Conservation (phyloP, 2,797 vertebrate genomes). For the Platyrinchus mystaceus region DNA sequence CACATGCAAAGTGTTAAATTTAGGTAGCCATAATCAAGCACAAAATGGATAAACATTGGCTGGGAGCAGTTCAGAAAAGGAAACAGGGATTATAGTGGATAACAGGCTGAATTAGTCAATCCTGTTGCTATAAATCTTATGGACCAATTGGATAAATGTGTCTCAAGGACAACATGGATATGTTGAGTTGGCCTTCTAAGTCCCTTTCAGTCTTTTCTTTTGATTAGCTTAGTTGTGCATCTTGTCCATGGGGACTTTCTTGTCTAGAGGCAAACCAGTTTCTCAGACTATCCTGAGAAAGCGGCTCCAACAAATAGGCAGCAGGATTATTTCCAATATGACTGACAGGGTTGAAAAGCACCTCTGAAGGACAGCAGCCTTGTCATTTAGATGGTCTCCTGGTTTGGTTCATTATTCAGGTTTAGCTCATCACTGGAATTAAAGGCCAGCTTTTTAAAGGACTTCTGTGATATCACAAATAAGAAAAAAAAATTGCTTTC, state of each 20-base stretch:
- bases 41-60: neutral
- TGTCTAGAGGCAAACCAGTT: neutral
- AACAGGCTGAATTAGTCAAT: neutral
- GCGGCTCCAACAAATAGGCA: neutral
- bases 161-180: neutral
- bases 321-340: neutral
- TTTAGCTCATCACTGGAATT: neutral
- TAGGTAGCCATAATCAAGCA: neutral
- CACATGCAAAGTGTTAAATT: neutral
- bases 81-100: neutral
- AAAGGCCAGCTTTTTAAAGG: neutral
- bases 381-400: neutral
- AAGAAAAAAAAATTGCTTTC: neutral
- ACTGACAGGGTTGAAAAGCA: neutral
- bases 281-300: neutral
- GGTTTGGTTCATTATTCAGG: neutral
- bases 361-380: neutral
- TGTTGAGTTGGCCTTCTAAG: neutral
- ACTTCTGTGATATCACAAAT: neutral
- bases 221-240: neutral
- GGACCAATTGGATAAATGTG: neutral
- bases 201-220: neutral
- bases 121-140: neutral
- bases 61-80: neutral
- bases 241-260: neutral